Conservation (phyloP, 2,888 invertebrate genomes). For the Andricus curvator region DNA sequence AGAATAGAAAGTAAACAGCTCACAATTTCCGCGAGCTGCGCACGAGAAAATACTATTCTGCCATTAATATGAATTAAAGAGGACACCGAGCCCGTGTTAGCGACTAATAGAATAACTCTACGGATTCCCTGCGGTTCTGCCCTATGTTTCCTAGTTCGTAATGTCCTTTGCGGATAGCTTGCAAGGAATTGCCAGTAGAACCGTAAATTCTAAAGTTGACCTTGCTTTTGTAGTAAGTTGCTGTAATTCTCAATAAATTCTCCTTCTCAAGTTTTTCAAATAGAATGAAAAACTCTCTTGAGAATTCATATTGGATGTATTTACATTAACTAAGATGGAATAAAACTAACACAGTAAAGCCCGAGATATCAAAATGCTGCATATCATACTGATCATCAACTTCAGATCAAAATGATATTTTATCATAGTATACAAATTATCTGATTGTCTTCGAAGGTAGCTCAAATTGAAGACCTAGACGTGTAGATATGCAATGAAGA, state of each 20-base stretch:
- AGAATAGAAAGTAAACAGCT: slow-evolving; percentile 42
- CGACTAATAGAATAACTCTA: slow-evolving; percentile 29
- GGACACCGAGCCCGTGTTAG: slow-evolving; percentile 34
- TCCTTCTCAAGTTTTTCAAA: background rate
- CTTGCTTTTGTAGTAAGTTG: background rate
- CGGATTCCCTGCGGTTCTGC: slow-evolving; percentile 32
- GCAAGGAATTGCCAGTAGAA: background rate
- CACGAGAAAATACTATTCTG: slow-evolving; percentile 52
- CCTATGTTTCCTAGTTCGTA: slow-evolving; percentile 19
- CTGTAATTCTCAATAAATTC: slow-evolving; percentile 27
- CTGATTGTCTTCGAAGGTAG: too few species aligned
- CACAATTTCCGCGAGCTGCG: slow-evolving; percentile 48
- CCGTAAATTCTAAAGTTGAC: slow-evolving; percentile 30
- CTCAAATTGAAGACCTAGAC: too few species aligned
- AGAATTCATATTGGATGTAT: background rate
- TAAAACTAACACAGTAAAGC: too few species aligned
- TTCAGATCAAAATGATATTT: too few species aligned
- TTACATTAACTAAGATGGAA: too few species aligned
- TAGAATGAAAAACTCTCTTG: background rate
- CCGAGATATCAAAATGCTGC: too few species aligned
- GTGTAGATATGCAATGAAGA: too few species aligned
- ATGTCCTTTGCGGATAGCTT: slow-evolving; percentile 25
- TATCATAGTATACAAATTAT: too few species aligned
- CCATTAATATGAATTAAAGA: slow-evolving; percentile 55
- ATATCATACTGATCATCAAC: too few species aligned